Evolutionary conservation across 2,113 vertebrate species (phyloP).

Genomic region (Mellivora capensis): DNA sequence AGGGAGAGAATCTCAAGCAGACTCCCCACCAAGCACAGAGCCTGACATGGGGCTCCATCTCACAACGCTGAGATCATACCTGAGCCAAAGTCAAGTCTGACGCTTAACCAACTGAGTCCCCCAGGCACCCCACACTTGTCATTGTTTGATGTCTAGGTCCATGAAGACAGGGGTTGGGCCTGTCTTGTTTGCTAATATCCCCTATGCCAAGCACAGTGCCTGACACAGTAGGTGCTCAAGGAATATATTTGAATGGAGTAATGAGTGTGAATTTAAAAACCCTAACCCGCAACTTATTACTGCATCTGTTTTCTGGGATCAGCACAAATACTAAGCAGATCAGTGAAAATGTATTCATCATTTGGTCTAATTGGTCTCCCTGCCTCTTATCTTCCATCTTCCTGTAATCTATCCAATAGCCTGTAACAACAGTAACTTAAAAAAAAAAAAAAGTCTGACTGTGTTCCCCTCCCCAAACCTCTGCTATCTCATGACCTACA

Average conservation of each 20-base stretch:
- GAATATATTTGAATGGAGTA: constrained; percentile 12
- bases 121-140: neutral
- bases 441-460: neutral
- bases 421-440: neutral
- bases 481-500: neutral
- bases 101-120: neutral
- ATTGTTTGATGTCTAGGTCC: neutral
- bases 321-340: constrained; percentile 17
- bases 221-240: neutral
- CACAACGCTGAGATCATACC: neutral
- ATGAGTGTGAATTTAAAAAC: neutral
- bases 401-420: neutral
- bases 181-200: neutral
- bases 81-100: neutral
- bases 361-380: neutral
- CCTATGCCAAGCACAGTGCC: neutral
- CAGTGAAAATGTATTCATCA: neutral
- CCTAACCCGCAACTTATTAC: neutral
- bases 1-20: neutral
- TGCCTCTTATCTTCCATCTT: neutral
- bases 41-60: too few species aligned
- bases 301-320: constrained; percentile 3
- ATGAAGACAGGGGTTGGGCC: neutral
- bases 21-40: neutral
- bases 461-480: neutral